These are phyloP conservation scores for Spongilla lacustris DNA, from an alignment of 37 sponge, comb jelly and placozoan species.

Conservation along the genomic window DNA sequence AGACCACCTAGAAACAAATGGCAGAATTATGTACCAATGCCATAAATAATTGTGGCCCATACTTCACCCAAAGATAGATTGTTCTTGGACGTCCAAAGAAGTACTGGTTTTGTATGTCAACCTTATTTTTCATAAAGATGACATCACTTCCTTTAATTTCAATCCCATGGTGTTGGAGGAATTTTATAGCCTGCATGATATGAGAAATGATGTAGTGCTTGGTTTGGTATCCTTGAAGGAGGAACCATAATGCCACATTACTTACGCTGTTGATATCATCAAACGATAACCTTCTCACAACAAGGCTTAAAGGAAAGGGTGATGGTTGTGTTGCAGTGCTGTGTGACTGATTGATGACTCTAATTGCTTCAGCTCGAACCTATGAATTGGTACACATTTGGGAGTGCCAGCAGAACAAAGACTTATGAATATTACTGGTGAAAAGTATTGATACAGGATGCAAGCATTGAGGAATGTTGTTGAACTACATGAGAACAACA, in stretches of 20 bases:
- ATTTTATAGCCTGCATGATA: constrained; percentile 14
- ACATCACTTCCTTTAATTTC: neutral
- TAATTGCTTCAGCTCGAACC: constrained; percentile 56
- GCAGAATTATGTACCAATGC: too few species aligned
- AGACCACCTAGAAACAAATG: constrained; percentile 37
- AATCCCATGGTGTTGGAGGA: neutral
- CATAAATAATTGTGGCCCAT: too few species aligned
- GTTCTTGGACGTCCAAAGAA: constrained; percentile 28
- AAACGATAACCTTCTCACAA: constrained; percentile 58
- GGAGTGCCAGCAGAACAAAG: too few species aligned
- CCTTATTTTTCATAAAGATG: neutral
- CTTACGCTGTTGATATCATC: constrained; percentile 36
- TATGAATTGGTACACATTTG: constrained; percentile 9
- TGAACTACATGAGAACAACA: constrained; percentile 24
- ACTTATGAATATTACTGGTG: too few species aligned
- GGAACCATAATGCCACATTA: too few species aligned
- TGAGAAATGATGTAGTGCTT: too few species aligned
- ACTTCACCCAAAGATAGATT: constrained; percentile 47
- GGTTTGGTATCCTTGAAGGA: too few species aligned
- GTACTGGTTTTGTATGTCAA: constrained; percentile 3
- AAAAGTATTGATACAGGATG: constrained; percentile 75
- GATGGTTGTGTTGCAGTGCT: constrained; percentile 13
- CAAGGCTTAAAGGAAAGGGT: constrained; percentile 38
- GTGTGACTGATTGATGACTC: constrained; percentile 48
- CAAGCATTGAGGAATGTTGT: constrained; percentile 75